A percentile compares a stretch with the other conserved stretches of the same genome.
Conservation (phyloP, 23 tunicate genomes). For the Styela plicata region DNA sequence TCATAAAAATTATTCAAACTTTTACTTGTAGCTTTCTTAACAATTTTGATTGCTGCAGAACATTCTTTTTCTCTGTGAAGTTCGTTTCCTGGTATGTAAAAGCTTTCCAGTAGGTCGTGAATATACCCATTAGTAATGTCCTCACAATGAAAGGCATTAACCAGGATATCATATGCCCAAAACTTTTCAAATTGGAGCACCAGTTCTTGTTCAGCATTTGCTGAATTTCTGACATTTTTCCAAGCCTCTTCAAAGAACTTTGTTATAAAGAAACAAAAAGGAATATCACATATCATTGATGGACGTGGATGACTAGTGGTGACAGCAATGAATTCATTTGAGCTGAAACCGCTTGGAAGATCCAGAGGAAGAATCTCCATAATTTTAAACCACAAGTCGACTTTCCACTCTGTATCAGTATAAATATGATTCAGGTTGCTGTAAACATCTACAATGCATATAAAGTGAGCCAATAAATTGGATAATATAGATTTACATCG, state of each 20-base stretch:
- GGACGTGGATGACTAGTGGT: not conserved
- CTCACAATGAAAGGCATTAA: not conserved
- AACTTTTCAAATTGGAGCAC: not conserved
- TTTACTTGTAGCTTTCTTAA: not conserved
- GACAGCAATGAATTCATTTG: not conserved
- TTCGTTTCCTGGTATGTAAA: not conserved
- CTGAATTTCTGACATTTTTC: not conserved
- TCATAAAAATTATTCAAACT: not conserved
- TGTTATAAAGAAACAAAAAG: slow-evolving; percentile 21
- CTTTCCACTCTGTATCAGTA: not conserved
- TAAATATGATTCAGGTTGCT: not conserved
- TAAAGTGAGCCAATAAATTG: not conserved
- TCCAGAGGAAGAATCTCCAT: not conserved
- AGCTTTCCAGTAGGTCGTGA: not conserved
- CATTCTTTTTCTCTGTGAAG: not conserved
- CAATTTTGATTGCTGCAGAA: not conserved
- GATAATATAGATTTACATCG: not conserved
- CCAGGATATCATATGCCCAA: not conserved
- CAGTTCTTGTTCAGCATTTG: not conserved
- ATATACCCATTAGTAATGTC: not conserved
- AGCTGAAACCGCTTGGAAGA: not conserved
- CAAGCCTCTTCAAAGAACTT: slow-evolving; percentile 12
- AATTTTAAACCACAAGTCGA: slow-evolving; percentile 36
- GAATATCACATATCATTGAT: not conserved
- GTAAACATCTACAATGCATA: not conserved